Evolutionary conservation across 2,888 invertebrate species (phyloP), one percentile per base, ranked within the genome.

Genomic region (Eupeodes luniger): DNA sequence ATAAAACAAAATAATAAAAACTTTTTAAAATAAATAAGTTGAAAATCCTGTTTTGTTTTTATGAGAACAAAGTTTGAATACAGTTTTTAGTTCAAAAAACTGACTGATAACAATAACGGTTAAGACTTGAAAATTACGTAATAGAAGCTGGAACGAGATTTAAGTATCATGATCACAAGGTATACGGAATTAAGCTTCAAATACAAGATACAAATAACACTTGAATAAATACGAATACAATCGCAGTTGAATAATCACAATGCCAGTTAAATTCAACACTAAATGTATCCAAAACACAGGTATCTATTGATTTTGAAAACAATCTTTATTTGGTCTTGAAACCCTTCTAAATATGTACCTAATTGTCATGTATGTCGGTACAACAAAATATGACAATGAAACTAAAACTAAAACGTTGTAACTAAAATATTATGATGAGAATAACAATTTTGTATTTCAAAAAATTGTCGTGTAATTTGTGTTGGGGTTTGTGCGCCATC

Each of bases 401-500:
- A 14, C 0, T 19, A 14, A 66, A n/a, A 14, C 0, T 19, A 14
- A 27, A 49, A 27, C 5, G 27, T 66, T n/a, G n/a, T 34, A 36
- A 14, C n/a, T n/a, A 14, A 14, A 49, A 16, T 11, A 51, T 53
- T 51, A 12, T 14, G 53, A 7, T 16, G 16, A n/a, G 14, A 53
- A 53, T 49, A 53, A 53, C 14, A 67, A 67, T 49, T 67, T 19
- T 14, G 2, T 27, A n/a, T 12, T 47, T 51, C 0, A 36, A 19
- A 69, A 53, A 7, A 4, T 49, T 36, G 36, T 72, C 36, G 79
- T 83, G 40, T 62, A 59, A 62, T 55, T 67, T 69, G 27, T 69
- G 27, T 49, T 55, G 34, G 36, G 40, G 1, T 62, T 75, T 75
- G 84, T 75, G 75, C 62, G 74, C 79, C 72, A 49, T 5, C 27